These are phyloP conservation scores for Cynoglossus semilaevis DNA, from an alignment of 2,113 vertebrate genomes.

Conservation along the genomic window DNA sequence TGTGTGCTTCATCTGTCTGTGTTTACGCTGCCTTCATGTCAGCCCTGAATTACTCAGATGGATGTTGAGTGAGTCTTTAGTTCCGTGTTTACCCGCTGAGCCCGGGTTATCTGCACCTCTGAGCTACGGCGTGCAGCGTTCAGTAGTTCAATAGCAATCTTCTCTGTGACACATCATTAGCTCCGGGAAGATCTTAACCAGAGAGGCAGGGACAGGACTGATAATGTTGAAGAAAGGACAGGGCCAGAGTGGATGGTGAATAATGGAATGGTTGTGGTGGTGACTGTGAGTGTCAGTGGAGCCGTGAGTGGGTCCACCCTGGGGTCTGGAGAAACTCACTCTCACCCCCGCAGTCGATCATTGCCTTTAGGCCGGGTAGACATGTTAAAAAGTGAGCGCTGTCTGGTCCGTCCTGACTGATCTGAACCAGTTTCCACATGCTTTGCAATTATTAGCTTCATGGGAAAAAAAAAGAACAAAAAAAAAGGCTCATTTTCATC, in stretches of 20 bases:
- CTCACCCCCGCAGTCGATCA: conserved; percentile 18
- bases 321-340: conserved; percentile 45
- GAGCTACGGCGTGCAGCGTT: conserved; percentile 19
- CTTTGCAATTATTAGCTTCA: no score
- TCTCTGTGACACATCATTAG: conserved; percentile 66
- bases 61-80: conserved; percentile 17
- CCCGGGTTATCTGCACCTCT: conserved; percentile 42
- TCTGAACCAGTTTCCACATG: not conserved
- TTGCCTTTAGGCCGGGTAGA: conserved; percentile 25
- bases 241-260: conserved; percentile 49
- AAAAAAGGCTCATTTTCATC: no score
- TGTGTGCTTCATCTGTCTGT: conserved; percentile 12
- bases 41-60: conserved; percentile 18
- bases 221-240: conserved; percentile 56
- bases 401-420: conserved; percentile 11
- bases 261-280: conserved; percentile 54
- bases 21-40: conserved; percentile 25
- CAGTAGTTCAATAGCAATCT: conserved; percentile 36
- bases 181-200: conserved; percentile 53
- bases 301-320: conserved; percentile 33
- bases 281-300: conserved; percentile 57
- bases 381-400: conserved; percentile 16
- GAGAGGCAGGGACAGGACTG: conserved; percentile 49
- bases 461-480: no score
- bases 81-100: conserved; percentile 7